A percentile compares a stretch with the other conserved stretches of the same genome.
These are phyloP conservation scores for Aramus guarauna DNA, from an alignment of 2,113 vertebrate genomes.

Conservation along the genomic window DNA sequence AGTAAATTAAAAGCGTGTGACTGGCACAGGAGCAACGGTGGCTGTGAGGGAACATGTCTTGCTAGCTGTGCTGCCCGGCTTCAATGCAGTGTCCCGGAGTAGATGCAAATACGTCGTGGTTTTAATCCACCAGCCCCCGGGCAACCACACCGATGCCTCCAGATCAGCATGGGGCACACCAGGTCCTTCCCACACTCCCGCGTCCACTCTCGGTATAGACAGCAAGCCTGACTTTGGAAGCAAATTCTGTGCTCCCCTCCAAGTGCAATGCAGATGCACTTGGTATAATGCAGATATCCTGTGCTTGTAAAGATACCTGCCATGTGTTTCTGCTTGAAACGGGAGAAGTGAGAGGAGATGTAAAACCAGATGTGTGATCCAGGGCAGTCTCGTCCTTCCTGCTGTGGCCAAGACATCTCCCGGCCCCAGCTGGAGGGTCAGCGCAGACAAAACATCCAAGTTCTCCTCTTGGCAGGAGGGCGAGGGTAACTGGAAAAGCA, in stretches of 20 bases:
- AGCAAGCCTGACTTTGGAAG: neutral
- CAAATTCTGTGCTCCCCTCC: neutral
- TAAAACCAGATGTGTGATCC: neutral
- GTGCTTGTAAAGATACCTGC: constrained; percentile 14
- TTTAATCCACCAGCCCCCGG: neutral
- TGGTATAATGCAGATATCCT: neutral
- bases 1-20: neutral
- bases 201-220: neutral
- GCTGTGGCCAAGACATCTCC: neutral
- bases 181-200: neutral
- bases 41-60: neutral
- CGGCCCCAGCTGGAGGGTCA: neutral
- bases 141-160: neutral
- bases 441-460: constrained; percentile 8
- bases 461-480: neutral
- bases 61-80: neutral
- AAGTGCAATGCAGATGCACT: neutral
- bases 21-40: neutral
- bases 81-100: neutral
- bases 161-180: neutral
- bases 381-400: neutral
- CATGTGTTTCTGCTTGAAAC: constrained; percentile 19
- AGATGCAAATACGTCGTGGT: neutral
- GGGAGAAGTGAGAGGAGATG: neutral
- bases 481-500: neutral